Percentiles rank a stretch among this genome's conserved stretches.
Evolutionary conservation across 2,888 invertebrate species (phyloP).

Genomic region (Lepidochrysops patricia): DNA sequence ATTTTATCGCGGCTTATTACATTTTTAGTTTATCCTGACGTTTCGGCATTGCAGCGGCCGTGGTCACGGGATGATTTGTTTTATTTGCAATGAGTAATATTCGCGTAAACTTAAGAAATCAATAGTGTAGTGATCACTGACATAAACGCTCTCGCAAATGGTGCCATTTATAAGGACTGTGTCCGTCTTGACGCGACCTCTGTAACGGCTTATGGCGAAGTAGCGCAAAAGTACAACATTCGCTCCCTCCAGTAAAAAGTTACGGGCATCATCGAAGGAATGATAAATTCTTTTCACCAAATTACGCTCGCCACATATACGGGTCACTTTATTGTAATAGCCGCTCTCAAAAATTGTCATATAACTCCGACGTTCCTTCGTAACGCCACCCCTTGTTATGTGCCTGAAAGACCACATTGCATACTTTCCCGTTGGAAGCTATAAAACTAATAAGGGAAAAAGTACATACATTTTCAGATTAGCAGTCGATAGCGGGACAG

Average conservation of each 20-base stretch:
- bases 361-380: conserved; percentile 70
- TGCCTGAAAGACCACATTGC: conserved; percentile 40
- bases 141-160: conserved; percentile 76
- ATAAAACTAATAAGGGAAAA: too few species aligned
- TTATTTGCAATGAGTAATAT: neutral
- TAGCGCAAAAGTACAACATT: conserved; percentile 76
- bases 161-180: conserved; percentile 75
- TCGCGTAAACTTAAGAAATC: neutral
- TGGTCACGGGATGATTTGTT: too few species aligned
- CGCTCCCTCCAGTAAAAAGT: conserved; percentile 77
- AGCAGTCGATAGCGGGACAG: too few species aligned
- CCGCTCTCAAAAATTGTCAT: conserved; percentile 69
- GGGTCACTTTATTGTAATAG: conserved; percentile 72
- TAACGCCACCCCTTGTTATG: conserved; percentile 49
- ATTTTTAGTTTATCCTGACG: too few species aligned
- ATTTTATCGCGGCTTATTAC: too few species aligned
- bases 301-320: conserved; percentile 56
- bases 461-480: too few species aligned
- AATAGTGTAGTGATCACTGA: conserved; percentile 41
- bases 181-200: conserved; percentile 70
- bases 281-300: conserved; percentile 66
- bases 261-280: conserved; percentile 56
- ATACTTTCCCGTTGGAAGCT: too few species aligned
- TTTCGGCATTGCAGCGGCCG: too few species aligned
- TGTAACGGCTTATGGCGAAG: conserved; percentile 67